Evolutionary conservation across 2,797 vertebrate genomes (phyloP).

Genomic region (Geotrypetes seraphini): DNA sequence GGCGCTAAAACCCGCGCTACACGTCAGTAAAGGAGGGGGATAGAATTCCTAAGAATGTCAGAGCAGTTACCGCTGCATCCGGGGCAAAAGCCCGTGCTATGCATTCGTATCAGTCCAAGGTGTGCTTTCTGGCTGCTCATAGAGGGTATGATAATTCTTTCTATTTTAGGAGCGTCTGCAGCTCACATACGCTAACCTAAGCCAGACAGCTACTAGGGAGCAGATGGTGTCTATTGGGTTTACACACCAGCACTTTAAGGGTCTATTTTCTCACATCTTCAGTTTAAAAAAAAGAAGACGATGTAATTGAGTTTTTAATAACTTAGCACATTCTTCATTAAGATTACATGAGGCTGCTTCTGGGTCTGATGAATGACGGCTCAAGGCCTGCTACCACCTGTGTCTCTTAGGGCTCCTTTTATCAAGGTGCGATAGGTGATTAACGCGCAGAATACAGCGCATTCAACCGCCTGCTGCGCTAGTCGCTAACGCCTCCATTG

Average conservation of each 20-base stretch:
- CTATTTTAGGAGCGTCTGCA: constrained; percentile 53
- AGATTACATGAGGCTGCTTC: constrained; percentile 54
- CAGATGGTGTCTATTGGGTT: constrained; percentile 61
- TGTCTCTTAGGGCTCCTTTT: no score
- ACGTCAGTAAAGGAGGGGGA: no score
- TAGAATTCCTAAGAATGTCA: no score
- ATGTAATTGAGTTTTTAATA: constrained; percentile 80
- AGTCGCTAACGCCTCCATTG: no score
- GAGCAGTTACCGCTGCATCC: no score
- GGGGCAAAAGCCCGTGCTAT: no score
- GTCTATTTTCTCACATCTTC: constrained; percentile 55
- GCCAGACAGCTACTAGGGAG: constrained; percentile 40
- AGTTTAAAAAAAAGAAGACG: constrained; percentile 49
- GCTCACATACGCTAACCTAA: constrained; percentile 37
- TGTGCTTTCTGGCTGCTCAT: constrained; percentile 49
- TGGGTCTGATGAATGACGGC: constrained; percentile 36
- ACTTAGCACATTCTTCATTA: constrained; percentile 70
- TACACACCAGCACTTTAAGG: constrained; percentile 72
- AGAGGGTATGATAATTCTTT: constrained; percentile 50
- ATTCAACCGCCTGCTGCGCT: no score
- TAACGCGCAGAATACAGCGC: no score
- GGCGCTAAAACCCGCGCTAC: no score
- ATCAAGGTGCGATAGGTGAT: no score
- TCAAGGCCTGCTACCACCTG: constrained; percentile 29
- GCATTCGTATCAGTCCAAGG: constrained; percentile 54